Base-by-base conservation (phyloP, 2,113 vertebrate species). In the Manacus vitellinus region DNA sequence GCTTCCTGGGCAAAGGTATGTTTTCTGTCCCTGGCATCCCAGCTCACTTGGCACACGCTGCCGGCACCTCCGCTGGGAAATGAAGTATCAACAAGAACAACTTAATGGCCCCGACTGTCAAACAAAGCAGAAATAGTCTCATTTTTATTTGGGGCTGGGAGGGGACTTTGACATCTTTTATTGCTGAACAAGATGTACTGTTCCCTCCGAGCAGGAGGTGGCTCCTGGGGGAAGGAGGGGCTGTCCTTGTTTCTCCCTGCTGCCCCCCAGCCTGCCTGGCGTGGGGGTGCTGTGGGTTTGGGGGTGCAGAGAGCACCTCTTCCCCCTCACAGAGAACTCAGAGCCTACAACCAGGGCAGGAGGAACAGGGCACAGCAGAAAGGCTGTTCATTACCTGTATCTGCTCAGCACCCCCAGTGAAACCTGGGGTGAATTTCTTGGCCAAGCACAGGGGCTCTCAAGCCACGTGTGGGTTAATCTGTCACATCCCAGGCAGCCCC, bases 141-240 rank as follows among this genome's bases (percentile, higher is more conserved):
- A 4, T 67, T 77, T 75, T 71, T 33, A 35, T 5, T 1, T 1
- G 0, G 5, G 3, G 12, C 3, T 28, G 22, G 6, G 14, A 41
- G 19, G 4, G 14, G 16, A 31, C 25, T 78, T 59, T 16, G 58
- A 21, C 22, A 18, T 5, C 17, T 85, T 46, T n/a, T 49, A 6
- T 14, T 54, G 82, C 79, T 56, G 78, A 14, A 2, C 17, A 30
- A 61, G 82, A 8, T 9, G 33, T 59, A 5, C 14, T 5, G 4
- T 12, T 76, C 75, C 46, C 31, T 11, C 52, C 16, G 1, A 47
- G 49, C 14, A 10, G 58, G 25, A 54, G 27, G 55, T 35, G 77
- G 43, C 23, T 67, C 18, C 35, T 0, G 47, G 25, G 0, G 52
- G 82, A 39, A n/a, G 70, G 44, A 44, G 41, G 59, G 47, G 21